Conservation (phyloP, 2,797 vertebrate genomes). For the Erpetoichthys calabaricus region DNA sequence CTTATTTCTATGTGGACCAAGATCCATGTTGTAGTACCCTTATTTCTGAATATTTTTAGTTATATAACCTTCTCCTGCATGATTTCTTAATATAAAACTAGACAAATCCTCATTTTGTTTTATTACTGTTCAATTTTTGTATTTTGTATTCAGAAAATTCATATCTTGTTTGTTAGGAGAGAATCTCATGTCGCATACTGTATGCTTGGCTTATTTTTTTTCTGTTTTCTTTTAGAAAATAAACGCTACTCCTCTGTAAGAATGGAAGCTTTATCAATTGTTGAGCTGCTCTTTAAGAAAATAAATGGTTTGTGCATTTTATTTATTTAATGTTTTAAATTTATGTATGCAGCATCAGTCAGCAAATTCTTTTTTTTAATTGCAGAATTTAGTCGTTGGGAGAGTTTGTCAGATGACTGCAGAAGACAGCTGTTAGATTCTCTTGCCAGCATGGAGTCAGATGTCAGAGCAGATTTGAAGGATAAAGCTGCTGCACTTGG, state of each 20-base stretch:
- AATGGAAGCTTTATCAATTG: constrained; percentile 82
- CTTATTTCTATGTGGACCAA: no score
- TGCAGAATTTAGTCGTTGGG: constrained; percentile 77
- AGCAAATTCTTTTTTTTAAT: not conserved
- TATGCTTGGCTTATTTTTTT: not conserved
- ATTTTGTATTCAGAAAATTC: no score
- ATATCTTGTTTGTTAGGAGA: no score
- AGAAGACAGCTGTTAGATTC: constrained; percentile 71
- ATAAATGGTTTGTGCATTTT: constrained; percentile 60
- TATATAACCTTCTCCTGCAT: no score
- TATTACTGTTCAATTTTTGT: no score
- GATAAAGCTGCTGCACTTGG: constrained; percentile 81
- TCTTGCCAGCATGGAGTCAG: constrained; percentile 73
- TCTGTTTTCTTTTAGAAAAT: constrained; percentile 63
- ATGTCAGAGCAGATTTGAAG: constrained; percentile 76
- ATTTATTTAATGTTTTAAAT: not conserved
- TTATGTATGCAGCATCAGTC: not conserved
- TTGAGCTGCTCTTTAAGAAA: constrained; percentile 78
- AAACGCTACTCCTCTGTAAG: constrained; percentile 92
- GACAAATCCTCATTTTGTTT: no score
- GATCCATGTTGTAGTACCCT: no score
- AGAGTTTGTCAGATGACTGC: constrained; percentile 67
- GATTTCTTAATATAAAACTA: no score
- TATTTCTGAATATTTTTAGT: no score
- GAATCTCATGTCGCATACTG: no score